Percentiles rank a stretch among this genome's conserved stretches.
These are phyloP conservation scores for Drosophila guanche DNA, from an alignment of 1,140 invertebrate species.

Conservation along the genomic window DNA sequence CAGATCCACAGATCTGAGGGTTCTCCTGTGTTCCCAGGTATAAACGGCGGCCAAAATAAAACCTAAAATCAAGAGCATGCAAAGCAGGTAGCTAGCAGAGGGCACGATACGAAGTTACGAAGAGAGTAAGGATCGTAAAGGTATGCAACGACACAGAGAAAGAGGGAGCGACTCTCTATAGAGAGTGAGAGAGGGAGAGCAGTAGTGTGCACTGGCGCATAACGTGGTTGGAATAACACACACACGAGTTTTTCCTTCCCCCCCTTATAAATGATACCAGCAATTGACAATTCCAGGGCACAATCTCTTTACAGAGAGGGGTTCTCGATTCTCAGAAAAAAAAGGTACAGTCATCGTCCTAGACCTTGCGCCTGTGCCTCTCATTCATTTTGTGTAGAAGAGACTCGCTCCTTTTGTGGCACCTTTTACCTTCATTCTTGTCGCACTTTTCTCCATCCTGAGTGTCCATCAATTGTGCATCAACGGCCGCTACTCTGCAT, in stretches of 20 bases:
- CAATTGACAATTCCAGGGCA: conserved; percentile 72
- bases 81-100: conserved; percentile 56
- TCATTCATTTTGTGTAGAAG: too few relatives aligned
- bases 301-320: neutral
- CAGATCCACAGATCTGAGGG: too few relatives aligned
- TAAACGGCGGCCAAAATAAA: conserved; percentile 27
- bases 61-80: conserved; percentile 57
- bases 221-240: conserved; percentile 74
- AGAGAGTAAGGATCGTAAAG: conserved; percentile 35
- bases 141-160: conserved; percentile 26
- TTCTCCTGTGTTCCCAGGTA: conserved; percentile 42
- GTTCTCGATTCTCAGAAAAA: conserved; percentile 26
- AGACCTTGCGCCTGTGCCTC: neutral
- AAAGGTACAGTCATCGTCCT: conserved; percentile 71
- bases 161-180: neutral
- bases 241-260: conserved; percentile 40
- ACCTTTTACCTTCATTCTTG: conserved; percentile 37
- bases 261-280: conserved; percentile 60
- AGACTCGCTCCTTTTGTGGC: conserved; percentile 35
- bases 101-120: conserved; percentile 23
- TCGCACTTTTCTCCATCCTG: conserved; percentile 33
- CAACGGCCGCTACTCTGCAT: conserved; percentile 22
- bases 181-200: too few relatives aligned
- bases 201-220: conserved; percentile 64
- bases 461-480: conserved; percentile 51